Base-by-base conservation (phyloP, 2,797 vertebrate species). In the Phaenicophaeus curvirostris region DNA sequence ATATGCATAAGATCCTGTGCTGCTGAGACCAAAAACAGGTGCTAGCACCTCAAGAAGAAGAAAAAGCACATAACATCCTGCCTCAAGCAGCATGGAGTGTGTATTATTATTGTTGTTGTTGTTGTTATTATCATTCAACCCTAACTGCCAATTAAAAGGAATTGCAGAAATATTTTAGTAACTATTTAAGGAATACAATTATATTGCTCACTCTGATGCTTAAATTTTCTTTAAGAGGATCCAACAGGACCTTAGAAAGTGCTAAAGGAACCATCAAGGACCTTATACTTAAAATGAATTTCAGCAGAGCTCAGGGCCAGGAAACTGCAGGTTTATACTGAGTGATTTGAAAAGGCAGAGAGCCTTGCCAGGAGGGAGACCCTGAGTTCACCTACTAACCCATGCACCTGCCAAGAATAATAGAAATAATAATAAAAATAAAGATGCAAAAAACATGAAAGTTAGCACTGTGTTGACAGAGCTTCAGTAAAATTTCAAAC, bases 351-450 rank as follows among this genome's bases (percentile, higher is more conserved):
- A 94, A 92, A 93, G 55, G 75, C 27, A 81, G 61, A 87, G 77
- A 53, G 15, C 46, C 81, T 87, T 90, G 72, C 58, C 78, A 78
- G 75, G 78, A 94, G 76, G 63, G 87, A 95, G 76, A 89, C 67
- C n/a, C 63, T 89, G 77, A 82, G 81, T 82, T 96, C 91, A 93
- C 88, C 80, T 77, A 71, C 83, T 37, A 68, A 72, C 71, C 53
- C 44, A 27, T 48, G 75, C 74, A 93, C 85, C 94, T 95, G 93
- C 78, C 87, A 93, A 96, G 89, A 94, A 92, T 92, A 96, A 95
- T 44, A 95, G 71, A 87, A 97, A 92, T 17, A 13, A 88, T 78
- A 95, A 93, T 92, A 93, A 87, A 96, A 91, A 91, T 88, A 67
- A 93, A 94, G 95, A 96, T 95, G 94, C 94, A 96, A 92, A 94